Conservation (phyloP, 2,113 vertebrate species). For the Sula dactylatra region DNA sequence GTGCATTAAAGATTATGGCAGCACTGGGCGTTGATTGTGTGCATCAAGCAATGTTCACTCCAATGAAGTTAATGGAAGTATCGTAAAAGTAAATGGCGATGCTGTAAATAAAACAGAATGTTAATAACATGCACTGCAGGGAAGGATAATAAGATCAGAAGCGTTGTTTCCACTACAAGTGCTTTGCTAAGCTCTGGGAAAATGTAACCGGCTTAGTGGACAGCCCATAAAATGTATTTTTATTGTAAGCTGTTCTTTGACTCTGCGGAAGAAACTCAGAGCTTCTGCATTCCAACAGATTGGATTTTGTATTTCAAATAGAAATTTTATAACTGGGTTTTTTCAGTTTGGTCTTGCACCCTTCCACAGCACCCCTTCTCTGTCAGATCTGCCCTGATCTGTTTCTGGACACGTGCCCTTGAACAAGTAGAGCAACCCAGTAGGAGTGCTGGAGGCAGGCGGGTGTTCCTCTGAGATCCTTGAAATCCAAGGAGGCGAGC, state of each 20-base stretch:
- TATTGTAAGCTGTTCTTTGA: neutral
- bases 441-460: neutral
- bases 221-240: neutral
- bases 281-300: neutral
- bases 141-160: conserved; percentile 48
- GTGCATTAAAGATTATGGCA: neutral
- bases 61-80: conserved; percentile 26
- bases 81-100: conserved; percentile 33
- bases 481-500: neutral
- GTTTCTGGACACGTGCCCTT: neutral
- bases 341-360: neutral
- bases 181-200: conserved; percentile 49
- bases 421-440: neutral
- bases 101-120: conserved; percentile 51
- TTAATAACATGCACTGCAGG: conserved; percentile 33
- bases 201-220: neutral
- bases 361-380: neutral
- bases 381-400: neutral
- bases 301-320: neutral
- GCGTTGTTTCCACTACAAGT: neutral
- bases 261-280: neutral
- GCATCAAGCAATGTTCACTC: conserved; percentile 15
- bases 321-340: neutral
- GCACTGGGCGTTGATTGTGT: neutral
- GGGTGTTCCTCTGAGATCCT: neutral